Evolutionary conservation across 2,797 vertebrate genomes (phyloP).

Genomic region (Paguma larvata): DNA sequence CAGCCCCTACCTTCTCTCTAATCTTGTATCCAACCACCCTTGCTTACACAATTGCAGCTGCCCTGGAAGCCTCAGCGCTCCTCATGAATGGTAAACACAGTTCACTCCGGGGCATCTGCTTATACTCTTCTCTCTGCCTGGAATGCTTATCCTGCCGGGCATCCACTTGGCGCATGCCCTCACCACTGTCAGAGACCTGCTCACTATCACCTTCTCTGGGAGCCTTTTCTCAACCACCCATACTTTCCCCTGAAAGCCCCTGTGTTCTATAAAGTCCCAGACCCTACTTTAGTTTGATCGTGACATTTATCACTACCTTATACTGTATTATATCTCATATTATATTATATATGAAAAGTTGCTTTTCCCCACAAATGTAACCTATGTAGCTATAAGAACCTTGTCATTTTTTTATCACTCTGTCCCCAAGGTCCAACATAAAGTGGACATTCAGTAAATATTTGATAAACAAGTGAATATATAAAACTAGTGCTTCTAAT

Average conservation of each 20-base stretch:
- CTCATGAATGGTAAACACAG: neutral
- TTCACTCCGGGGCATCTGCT: neutral
- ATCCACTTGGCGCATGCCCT: neutral
- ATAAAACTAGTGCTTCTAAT: slow-evolving; percentile 56
- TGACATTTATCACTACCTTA: neutral
- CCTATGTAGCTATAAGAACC: neutral
- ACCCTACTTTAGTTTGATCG: neutral
- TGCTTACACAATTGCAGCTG: neutral
- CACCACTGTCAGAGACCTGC: neutral
- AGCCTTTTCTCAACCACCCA: neutral
- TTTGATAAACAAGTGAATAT: slow-evolving; percentile 51
- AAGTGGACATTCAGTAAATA: slow-evolving; percentile 63
- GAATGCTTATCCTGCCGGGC: neutral
- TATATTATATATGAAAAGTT: neutral
- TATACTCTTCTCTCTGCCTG: neutral
- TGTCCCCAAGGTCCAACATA: neutral
- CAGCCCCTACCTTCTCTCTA: neutral
- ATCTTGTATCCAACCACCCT: neutral
- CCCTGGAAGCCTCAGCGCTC: neutral
- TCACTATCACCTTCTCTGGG: neutral
- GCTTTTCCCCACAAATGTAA: neutral
- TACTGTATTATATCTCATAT: neutral
- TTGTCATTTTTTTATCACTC: neutral
- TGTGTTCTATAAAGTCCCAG: neutral
- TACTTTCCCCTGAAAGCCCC: neutral